Percentiles rank a stretch among this genome's conserved stretches.
Conservation (phyloP, 2,113 vertebrate genomes). For the mouse (Mus musculus) region GRCm39 chrX:142630501-142631000, state of each 20-base stretch:
- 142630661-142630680: neutral
- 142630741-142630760: neutral
- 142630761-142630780: neutral
- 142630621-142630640: neutral
- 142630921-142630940: neutral
- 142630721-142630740: neutral
- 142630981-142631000: constrained; percentile 53
- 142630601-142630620: neutral
- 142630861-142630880: neutral
- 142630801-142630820: constrained; percentile 41
- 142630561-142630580: neutral
- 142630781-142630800: neutral
- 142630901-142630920: neutral
- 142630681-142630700: neutral
- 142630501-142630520: neutral
- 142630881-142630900: constrained; percentile 25
- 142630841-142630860: neutral
- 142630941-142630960: constrained; percentile 47
- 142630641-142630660: neutral
- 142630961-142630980: constrained; percentile 53
- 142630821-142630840: neutral
- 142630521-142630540: neutral
- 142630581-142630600: constrained; percentile 6
- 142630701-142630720: neutral
- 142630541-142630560: neutral